phyloP scores from a whole-genome alignment of 2,888 invertebrate genomes.

The Branchellion lobata region DNA sequence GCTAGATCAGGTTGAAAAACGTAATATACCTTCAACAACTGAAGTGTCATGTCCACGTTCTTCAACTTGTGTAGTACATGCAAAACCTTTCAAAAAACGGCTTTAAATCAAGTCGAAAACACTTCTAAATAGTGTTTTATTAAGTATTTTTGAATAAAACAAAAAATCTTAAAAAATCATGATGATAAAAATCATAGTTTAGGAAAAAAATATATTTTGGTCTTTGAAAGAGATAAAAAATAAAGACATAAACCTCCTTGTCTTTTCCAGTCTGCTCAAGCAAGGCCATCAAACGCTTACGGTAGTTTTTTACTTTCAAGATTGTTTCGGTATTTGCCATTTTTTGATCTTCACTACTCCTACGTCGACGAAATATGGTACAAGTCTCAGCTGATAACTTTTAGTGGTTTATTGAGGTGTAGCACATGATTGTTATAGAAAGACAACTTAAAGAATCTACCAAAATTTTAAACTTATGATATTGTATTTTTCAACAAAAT shows the following conservation, averaged over 20 bases:
- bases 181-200: neutral
- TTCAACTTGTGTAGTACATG: slow-evolving; percentile 1
- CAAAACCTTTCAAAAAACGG: neutral
- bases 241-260: neutral
- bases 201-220: no score
- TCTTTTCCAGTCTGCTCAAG: neutral
- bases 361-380: neutral
- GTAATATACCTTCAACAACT: neutral
- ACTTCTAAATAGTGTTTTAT: neutral
- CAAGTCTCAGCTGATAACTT: neutral
- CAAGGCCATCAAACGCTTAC: neutral
- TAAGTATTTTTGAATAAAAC: neutral
- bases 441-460: no score
- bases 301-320: neutral
- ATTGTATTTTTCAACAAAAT: no score
- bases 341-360: neutral
- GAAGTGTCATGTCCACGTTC: neutral
- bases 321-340: neutral
- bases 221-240: no score
- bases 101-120: neutral
- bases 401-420: no score
- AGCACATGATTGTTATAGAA: no score
- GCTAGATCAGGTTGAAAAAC: no score
- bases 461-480: no score
- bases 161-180: neutral